Evolutionary conservation across 2,797 vertebrate genomes (phyloP), one percentile per base, ranked within the genome.

Genomic region (Pagetopsis macropterus): DNA sequence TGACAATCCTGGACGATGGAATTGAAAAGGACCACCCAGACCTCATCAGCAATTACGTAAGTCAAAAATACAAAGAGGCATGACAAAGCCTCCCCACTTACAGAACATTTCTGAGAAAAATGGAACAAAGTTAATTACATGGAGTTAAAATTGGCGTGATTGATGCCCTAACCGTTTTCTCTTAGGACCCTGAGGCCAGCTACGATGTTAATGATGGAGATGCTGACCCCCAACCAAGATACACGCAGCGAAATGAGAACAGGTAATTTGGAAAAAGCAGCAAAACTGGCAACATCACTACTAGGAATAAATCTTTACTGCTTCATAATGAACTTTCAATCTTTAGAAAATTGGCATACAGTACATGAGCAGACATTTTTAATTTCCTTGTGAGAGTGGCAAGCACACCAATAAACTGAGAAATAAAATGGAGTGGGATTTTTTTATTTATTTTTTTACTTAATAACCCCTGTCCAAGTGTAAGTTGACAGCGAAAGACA

Each of bases 11-110:
- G 83, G 98, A 99, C 1, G 98, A 99, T 0, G 98, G 98, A 72
- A 97, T 99, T 2, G 98, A 99, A 92, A 99, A 98, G 91, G 97
- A 99, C 91, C 98, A 99, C 78, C 97, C 97, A 0, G 98, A 99
- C 79, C 92, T 99, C 46, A 90, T 94, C 78, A 94, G 73, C 84
- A 99, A 99, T 87, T 99, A 98, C 33, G 98, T 95, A 75, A 92
- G 94, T 84, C 5, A 17, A 11, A 46, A 14, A 65, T 3, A 44
- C 19, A 23, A n/a, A 61, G 1, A 44, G 46, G 3, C 3, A 8
- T 5, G 51, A 23, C 17, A 19, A 11, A 19, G 23, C 19, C 16
- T 44, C 41, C 8, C 8, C 2, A 3, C 56, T 52, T 23, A 62
- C 46, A 46, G 1, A 9, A 10, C 7, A 10, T 63, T 37, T 23